These are phyloP conservation scores for Ibycter americanus DNA, from an alignment of 2,797 vertebrate species.

Conservation along the genomic window DNA sequence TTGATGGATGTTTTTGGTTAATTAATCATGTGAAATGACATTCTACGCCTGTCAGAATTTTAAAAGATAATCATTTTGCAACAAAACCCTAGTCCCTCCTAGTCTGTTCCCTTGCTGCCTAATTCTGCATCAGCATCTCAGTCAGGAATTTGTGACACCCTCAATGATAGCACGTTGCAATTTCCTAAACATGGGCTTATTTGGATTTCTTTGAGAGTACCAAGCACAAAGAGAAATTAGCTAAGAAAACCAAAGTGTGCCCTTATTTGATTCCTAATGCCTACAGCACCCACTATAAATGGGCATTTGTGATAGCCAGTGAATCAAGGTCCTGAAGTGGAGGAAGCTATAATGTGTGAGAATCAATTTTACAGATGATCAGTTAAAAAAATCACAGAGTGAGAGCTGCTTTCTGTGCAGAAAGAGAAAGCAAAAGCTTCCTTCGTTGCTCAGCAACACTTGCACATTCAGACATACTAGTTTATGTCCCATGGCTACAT, in stretches of 20 bases:
- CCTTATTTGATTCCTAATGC: neutral
- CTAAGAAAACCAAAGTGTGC: neutral
- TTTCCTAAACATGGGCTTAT: neutral
- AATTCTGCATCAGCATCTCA: neutral
- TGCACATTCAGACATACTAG: neutral
- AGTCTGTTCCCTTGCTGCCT: neutral
- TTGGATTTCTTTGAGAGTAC: neutral
- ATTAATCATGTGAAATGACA: neutral
- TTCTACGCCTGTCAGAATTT: neutral
- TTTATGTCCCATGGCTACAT: neutral
- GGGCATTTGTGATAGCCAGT: neutral
- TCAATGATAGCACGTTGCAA: neutral
- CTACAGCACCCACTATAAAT: neutral
- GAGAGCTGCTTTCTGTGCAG: neutral
- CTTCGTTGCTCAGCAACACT: neutral
- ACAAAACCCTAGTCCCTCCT: neutral
- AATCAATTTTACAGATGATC: constrained; percentile 1
- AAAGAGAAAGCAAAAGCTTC: neutral
- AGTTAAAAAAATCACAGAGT: neutral
- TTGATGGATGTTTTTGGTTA: neutral
- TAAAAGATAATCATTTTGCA: neutral
- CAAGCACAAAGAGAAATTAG: neutral
- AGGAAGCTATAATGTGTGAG: neutral
- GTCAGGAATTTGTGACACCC: neutral
- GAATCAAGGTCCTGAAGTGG: neutral